Evolutionary conservation across 2,797 vertebrate genomes (phyloP), one percentile per base, ranked within the genome.

Genomic region (Brachymystax lenok): DNA sequence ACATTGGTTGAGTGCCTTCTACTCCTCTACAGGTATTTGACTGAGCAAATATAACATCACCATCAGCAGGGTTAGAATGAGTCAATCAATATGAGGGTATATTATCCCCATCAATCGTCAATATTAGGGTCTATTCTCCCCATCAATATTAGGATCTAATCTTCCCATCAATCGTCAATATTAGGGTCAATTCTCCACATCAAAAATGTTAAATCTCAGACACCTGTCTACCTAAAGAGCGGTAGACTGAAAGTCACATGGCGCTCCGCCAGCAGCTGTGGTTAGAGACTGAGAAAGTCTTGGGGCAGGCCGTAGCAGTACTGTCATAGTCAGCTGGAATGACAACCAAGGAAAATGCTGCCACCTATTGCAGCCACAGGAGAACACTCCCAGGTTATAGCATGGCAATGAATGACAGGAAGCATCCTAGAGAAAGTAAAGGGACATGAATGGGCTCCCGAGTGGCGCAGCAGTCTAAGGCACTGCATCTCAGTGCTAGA

Each of bases 361-460:
- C 82, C 86, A 86, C 79, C 83, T 88, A 76, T 19, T 81, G 82
- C n/a, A 63, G 33, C 17, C 51, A 46, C 10, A 10, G 5, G 12
- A 40, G 8, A 70, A 61, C 16, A 19, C 7, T 61, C 56, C 19
- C 17, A 67, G 12, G 13, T n/a, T 64, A 5, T 56, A 46, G n/a
- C n/a, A 54, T 70, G 28, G 5, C 16, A 28, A 67, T 33, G 27
- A 17, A 67, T 33, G 16, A 67, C 12, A 67, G 64, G 12, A 67
- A 3, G 10, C 14, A 10, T 17, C 16, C 16, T n/a, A 19, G 16
- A 59, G 28, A 67, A 33, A 14, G 27, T 16, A 16, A 16, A 40
- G 35, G 17, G 16, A 28, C 28, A 6, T 67, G 64, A 67, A 10
- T 2, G 4, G 1, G 33, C 33, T 33, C 33, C 33, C 33, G 5